These are phyloP conservation scores for Tipula vernalis DNA, from an alignment of 2,888 invertebrate genomes.

Conservation along the genomic window DNA sequence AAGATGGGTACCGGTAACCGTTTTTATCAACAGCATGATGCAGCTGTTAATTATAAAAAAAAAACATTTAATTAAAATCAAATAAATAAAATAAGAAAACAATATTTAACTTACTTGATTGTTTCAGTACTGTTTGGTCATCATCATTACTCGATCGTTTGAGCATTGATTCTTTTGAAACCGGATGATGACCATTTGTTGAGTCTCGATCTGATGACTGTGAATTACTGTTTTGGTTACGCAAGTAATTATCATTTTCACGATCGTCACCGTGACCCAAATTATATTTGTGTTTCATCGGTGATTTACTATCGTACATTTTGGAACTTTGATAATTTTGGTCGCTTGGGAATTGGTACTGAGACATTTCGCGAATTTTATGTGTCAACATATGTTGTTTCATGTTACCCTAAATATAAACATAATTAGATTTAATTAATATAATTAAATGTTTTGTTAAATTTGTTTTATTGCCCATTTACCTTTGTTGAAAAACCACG, in stretches of 20 bases:
- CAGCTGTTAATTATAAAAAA: neutral
- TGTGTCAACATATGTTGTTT: constrained; percentile 98
- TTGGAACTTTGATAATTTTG: constrained; percentile 5
- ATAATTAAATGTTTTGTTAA: neutral
- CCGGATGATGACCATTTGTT: neutral
- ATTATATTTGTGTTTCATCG: neutral
- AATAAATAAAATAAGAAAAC: neutral
- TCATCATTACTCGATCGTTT: neutral
- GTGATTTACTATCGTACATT: neutral
- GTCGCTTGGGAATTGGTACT: constrained; percentile 1
- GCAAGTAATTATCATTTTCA: neutral
- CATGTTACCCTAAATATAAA: constrained; percentile 77
- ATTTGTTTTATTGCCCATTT: constrained; percentile 24
- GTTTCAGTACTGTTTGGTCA: neutral
- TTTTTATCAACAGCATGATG: neutral
- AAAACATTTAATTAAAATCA: neutral
- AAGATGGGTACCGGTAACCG: neutral
- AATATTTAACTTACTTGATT: neutral
- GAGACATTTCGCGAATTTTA: constrained; percentile 73
- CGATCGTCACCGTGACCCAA: neutral
- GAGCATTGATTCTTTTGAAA: neutral
- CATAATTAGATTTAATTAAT: neutral
- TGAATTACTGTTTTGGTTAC: neutral
- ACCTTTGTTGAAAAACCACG: constrained; percentile 96
- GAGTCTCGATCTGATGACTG: neutral